Evolutionary conservation across 2,888 invertebrate genomes (phyloP), one percentile per base, ranked within the genome.

Genomic region (Sisyra terminalis): DNA sequence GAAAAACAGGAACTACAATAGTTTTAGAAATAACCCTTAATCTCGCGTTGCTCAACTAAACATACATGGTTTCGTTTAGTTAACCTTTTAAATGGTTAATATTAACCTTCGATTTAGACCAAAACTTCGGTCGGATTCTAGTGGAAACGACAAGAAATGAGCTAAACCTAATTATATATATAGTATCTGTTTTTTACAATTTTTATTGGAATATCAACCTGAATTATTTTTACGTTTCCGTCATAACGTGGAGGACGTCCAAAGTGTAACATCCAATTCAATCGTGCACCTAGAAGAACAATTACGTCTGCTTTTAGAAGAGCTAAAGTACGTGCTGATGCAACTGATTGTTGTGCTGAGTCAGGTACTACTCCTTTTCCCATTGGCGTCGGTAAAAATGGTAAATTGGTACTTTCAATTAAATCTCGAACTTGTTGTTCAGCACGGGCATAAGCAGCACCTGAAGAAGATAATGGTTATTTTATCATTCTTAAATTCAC

Each of bases 211-310:
- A 3, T 39, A 40, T 36, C 39, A 49, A 79, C 87, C 71, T 90
- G 94, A 52, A 96, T 86, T 48, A 96, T 65, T 66, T 90, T 88
- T 3, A 89, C 89, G 55, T 84, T 69, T 1, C 74, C 69, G 13
- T 76, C 72, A 61, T 80, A 96, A 32, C 96, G 67, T 1, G 94
- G 96, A 13, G 84, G 66, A 43, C 80, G 76, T 2, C 96, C 96
- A 66, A 96, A 97, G 65, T 97, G 96, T 47, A 97, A 70, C 65
- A 97, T 96, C 97, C 97, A 97, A 65, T 97, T 97, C 13, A 96
- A 69, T 31, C 96, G 68, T 0, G 94, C 96, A 1, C 96, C 96
- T 31, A 93, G 61, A 40, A 94, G 63, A 3, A 97, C 54, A 2
- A 97, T 70, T 0, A 90, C 85, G 61, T 97, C 96, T 0, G 92